These are phyloP conservation scores for Macquaria australasica DNA, from an alignment of 2,113 vertebrate species.

Conservation along the genomic window DNA sequence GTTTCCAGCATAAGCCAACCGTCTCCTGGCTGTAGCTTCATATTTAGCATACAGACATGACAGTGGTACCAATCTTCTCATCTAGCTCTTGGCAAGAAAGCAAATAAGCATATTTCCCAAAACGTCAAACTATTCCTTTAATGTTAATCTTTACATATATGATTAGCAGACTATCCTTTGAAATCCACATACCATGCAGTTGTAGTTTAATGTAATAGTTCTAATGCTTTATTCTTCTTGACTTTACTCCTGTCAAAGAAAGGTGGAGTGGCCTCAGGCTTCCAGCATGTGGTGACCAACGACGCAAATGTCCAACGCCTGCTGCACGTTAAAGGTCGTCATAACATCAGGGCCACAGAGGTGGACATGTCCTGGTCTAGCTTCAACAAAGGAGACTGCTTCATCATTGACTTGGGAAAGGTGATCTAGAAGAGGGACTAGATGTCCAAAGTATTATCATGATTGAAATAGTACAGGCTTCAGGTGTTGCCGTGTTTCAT, in stretches of 20 bases:
- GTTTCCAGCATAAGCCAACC: no score
- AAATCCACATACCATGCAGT: neutral
- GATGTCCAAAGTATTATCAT: neutral
- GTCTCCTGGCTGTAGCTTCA: neutral
- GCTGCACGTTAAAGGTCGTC: conserved; percentile 81
- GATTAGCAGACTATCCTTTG: neutral
- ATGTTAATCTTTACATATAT: neutral
- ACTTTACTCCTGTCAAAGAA: conserved; percentile 57
- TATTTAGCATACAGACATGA: neutral
- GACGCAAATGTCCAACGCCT: conserved; percentile 46
- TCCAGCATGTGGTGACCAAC: conserved; percentile 76
- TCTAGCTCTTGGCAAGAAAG: neutral
- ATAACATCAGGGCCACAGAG: conserved; percentile 72
- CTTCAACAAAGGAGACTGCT: conserved; percentile 85
- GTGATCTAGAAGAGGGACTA: conserved; percentile 50
- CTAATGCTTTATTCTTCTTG: neutral
- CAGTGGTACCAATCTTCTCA: neutral
- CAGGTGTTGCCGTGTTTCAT: neutral
- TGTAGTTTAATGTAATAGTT: neutral
- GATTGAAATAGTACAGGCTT: neutral
- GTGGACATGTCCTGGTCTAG: conserved; percentile 73
- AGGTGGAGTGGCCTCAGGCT: conserved; percentile 85
- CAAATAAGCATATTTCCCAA: neutral
- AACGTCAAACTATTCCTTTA: neutral
- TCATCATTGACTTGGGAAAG: conserved; percentile 84